These are phyloP conservation scores for Calonectris borealis DNA, from an alignment of 2,113 vertebrate genomes.

Conservation along the genomic window DNA sequence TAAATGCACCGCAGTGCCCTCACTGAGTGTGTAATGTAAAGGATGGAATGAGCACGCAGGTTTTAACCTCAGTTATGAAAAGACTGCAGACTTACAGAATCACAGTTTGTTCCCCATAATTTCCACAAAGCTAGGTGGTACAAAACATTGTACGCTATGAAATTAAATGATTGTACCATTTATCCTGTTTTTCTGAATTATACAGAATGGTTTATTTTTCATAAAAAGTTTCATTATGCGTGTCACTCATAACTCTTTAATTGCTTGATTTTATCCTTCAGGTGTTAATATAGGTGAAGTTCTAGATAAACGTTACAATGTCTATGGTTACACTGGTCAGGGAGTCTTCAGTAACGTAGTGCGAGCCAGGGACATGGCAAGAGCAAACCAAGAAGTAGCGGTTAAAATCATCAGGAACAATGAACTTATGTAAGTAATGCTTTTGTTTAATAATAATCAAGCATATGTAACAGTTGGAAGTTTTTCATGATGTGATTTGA, in stretches of 20 bases:
- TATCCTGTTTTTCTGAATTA: neutral
- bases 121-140: neutral
- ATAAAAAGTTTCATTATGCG: neutral
- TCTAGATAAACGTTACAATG: conserved; percentile 96
- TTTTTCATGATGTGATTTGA: neutral
- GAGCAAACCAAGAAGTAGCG: conserved; percentile 96
- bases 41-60: neutral
- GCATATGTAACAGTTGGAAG: neutral
- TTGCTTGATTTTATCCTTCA: conserved; percentile 51
- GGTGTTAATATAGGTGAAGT: conserved; percentile 98
- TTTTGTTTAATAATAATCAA: neutral
- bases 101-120: neutral
- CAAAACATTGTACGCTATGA: neutral
- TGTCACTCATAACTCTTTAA: neutral
- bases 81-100: neutral
- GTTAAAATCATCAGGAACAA: conserved; percentile 99
- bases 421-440: conserved; percentile 90
- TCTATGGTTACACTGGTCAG: conserved; percentile 98
- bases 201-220: neutral
- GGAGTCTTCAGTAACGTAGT: conserved; percentile 99
- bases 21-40: neutral
- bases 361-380: conserved; percentile 92
- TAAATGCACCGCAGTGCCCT: neutral
- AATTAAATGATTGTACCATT: neutral
- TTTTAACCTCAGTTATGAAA: neutral